phyloP scores from a whole-genome alignment of 2,113 vertebrate species.

The Tragelaphus buxtoni region DNA sequence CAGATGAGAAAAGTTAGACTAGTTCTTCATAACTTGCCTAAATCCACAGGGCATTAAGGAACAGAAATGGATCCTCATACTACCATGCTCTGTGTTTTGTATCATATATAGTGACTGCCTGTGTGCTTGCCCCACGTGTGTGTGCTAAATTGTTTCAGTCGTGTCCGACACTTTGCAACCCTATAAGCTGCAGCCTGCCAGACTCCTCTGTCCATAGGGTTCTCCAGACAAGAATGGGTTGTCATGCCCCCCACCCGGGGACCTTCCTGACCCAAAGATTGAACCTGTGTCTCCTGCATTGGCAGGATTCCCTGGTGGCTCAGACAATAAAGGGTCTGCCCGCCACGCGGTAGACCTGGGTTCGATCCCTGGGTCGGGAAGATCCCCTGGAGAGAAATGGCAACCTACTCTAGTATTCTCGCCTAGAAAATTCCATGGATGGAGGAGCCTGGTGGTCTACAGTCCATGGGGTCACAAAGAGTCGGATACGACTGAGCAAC shows the following conservation, averaged over 20 bases:
- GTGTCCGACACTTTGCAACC: fast-evolving
- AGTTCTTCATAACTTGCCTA: background rate
- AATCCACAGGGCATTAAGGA: background rate
- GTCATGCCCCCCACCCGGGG: background rate
- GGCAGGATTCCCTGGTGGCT: background rate
- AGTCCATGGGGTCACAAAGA: background rate
- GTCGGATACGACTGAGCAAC: background rate
- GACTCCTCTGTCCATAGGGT: background rate
- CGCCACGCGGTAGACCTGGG: background rate
- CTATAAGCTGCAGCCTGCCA: background rate
- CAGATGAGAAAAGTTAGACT: background rate
- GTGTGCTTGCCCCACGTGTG: background rate
- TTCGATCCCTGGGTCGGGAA: background rate
- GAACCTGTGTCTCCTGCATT: background rate
- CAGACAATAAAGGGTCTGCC: background rate
- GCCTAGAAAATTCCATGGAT: background rate
- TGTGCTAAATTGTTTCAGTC: background rate
- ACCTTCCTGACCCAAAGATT: background rate
- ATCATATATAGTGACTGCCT: background rate
- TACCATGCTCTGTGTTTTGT: background rate
- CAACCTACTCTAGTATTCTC: background rate
- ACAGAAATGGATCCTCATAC: background rate
- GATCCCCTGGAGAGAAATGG: background rate
- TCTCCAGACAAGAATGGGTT: background rate
- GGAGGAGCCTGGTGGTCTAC: background rate